A percentile compares a stretch with the other conserved stretches of the same genome.
phyloP scores from a whole-genome alignment of 2,888 invertebrate genomes.

The Oegoconia quadripuncta region DNA sequence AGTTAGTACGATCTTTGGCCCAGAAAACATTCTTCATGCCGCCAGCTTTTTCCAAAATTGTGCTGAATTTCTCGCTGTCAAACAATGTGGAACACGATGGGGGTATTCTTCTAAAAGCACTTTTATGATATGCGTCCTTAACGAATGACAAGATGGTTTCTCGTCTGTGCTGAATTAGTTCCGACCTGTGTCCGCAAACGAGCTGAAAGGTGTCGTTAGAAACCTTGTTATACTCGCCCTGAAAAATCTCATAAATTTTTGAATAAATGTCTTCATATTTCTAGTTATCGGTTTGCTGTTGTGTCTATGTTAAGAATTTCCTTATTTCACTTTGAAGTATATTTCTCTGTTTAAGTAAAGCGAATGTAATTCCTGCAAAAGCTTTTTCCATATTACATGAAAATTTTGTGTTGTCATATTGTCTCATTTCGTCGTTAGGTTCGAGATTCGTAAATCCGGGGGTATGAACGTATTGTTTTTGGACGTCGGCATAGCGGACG shows the following conservation, averaged over 20 bases:
- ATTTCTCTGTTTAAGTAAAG: not conserved
- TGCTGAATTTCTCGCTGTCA: conserved; percentile 9
- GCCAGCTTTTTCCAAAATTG: conserved; percentile 12
- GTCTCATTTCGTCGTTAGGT: conserved; percentile 12
- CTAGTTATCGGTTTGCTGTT: not conserved
- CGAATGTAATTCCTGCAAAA: not conserved
- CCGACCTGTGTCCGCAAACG: conserved; percentile 17
- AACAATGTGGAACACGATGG: conserved; percentile 13
- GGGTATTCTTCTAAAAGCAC: conserved; percentile 13
- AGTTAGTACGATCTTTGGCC: conserved; percentile 6
- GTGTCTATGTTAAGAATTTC: not conserved
- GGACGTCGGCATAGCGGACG: not conserved
- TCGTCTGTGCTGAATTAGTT: conserved; percentile 7
- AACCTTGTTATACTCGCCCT: conserved; percentile 13
- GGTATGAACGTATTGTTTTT: conserved; percentile 5
- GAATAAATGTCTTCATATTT: not conserved
- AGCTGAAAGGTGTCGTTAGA: conserved; percentile 17
- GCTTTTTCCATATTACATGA: not conserved
- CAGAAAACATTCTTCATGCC: conserved; percentile 12
- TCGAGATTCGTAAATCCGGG: conserved; percentile 16
- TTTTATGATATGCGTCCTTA: conserved; percentile 9
- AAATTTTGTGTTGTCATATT: conserved; percentile 5
- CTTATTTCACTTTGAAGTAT: not conserved
- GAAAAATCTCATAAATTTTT: conserved; percentile 6
- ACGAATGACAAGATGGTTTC: conserved; percentile 6